Conservation (phyloP, 2,113 vertebrate genomes). For the Psittacula cyanocephala region DNA sequence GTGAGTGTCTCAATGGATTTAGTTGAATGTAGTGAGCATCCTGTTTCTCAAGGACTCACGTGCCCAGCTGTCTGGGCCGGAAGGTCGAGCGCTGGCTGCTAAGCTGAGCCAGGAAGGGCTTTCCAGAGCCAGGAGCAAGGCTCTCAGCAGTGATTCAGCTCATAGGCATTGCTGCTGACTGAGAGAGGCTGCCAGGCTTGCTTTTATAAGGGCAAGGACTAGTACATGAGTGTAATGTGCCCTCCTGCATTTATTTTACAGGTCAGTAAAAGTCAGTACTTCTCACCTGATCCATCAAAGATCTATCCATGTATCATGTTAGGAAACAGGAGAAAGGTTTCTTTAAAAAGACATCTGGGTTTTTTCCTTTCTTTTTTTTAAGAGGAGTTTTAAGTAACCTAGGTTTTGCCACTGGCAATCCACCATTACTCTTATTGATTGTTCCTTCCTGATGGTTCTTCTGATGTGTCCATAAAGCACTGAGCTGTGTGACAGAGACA, state of each 20-base stretch:
- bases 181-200: neutral
- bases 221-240: neutral
- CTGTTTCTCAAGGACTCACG: neutral
- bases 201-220: neutral
- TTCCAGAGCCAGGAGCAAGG: neutral
- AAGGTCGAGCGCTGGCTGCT: neutral
- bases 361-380: neutral
- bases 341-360: neutral
- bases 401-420: neutral
- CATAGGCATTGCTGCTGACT: neutral
- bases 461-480: accelerated
- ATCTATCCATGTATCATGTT: neutral
- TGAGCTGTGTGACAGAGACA: neutral
- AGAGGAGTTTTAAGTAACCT: neutral
- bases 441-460: neutral
- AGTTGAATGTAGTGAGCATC: neutral
- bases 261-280: neutral
- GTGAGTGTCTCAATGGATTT: neutral
- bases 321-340: neutral
- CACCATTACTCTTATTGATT: neutral
- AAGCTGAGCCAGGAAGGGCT: neutral
- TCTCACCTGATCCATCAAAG: neutral
- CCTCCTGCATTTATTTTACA: neutral
- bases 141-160: neutral
- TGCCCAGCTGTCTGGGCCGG: neutral